Evolutionary conservation across 2,888 invertebrate species (phyloP).

Genomic region (Mycogona germanica): DNA sequence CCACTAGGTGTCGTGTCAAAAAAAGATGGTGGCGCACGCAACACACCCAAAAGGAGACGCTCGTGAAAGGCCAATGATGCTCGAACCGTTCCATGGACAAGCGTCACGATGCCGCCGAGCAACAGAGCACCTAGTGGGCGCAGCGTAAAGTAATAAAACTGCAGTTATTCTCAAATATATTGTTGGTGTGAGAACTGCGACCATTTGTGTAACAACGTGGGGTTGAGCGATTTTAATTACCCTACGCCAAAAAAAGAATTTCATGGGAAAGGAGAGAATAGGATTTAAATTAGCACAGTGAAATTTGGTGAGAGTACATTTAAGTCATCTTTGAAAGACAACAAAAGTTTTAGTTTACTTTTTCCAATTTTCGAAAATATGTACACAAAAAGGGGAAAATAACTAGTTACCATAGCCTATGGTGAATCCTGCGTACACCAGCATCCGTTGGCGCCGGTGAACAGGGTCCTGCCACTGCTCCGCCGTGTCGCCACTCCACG

Average conservation of each 20-base stretch:
- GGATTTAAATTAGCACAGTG: too few relatives aligned
- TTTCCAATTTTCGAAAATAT: neutral
- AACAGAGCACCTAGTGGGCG: neutral
- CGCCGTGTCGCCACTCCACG: conserved; percentile 7
- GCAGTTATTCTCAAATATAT: neutral
- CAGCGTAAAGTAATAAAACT: too few relatives aligned
- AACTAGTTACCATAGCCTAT: neutral
- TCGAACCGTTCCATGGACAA: neutral
- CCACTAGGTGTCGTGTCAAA: conserved; percentile 62
- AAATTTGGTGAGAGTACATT: too few relatives aligned
- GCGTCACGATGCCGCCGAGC: neutral
- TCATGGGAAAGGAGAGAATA: too few relatives aligned
- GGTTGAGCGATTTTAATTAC: too few relatives aligned
- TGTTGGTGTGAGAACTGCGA: too few relatives aligned
- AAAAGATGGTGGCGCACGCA: conserved; percentile 52
- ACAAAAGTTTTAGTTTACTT: neutral
- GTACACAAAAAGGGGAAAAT: neutral
- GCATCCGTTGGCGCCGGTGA: neutral
- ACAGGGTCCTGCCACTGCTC: neutral
- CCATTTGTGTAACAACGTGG: too few relatives aligned
- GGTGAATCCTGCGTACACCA: conserved; percentile 1
- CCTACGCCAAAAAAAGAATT: too few relatives aligned
- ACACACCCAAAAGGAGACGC: conserved; percentile 48
- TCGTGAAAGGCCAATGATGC: conserved; percentile 38
- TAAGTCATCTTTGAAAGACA: neutral